Conservation (phyloP, 2,888 invertebrate genomes). For the Halocaridina rubra region DNA sequence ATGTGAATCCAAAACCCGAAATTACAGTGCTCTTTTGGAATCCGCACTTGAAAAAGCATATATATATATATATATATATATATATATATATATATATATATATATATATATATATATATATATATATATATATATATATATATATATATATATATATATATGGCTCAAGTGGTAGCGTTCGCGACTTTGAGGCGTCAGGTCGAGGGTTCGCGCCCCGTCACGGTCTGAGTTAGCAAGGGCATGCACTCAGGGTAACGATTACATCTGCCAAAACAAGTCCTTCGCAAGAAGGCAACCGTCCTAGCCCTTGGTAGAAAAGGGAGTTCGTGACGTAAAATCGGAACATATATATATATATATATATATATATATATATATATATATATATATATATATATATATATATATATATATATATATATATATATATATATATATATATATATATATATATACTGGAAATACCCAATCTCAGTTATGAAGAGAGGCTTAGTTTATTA, state of each 20-base stretch:
- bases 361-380: not conserved
- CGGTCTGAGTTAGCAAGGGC: too few species aligned
- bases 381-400: not conserved
- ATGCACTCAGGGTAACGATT: too few species aligned
- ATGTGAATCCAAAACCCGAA: too few species aligned
- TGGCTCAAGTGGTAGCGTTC: too few species aligned
- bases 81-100: conserved; percentile 9
- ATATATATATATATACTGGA: not conserved
- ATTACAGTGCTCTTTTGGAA: too few species aligned
- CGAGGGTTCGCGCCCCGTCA: too few species aligned
- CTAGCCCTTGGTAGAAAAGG: too few species aligned
- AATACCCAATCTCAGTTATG: not conserved
- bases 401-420: not conserved
- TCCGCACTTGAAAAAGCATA: not conserved
- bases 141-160: not conserved
- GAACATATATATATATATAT: not conserved
- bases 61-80: not conserved
- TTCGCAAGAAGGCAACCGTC: too few species aligned
- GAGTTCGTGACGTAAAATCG: too few species aligned
- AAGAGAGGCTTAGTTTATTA: not conserved
- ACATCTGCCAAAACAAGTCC: too few species aligned
- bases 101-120: conserved; percentile 16
- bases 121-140: not conserved
- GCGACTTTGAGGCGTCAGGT: too few species aligned
- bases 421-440: not conserved